A percentile compares a stretch with the other conserved stretches of the same genome.
phyloP scores from a whole-genome alignment of 2,113 vertebrate genomes.

The Coryphaenoides rupestris region DNA sequence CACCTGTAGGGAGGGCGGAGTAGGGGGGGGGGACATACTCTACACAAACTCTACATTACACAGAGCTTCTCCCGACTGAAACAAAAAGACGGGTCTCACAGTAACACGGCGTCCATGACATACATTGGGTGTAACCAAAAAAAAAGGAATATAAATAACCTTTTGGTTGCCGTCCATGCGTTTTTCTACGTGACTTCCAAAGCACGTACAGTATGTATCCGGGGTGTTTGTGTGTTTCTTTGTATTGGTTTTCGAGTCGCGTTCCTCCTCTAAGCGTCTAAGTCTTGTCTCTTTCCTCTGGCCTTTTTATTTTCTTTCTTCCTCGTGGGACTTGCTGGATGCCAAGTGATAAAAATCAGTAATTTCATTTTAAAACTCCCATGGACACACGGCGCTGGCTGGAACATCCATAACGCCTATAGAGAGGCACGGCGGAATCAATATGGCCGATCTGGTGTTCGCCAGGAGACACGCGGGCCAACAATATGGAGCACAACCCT shows the following conservation, averaged over 20 bases:
- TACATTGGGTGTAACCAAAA: not conserved
- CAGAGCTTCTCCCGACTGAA: not conserved
- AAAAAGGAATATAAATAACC: not conserved
- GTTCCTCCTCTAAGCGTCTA: constrained; percentile 31
- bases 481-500: constrained; percentile 41
- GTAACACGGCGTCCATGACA: not conserved
- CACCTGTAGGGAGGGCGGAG: constrained; percentile 46
- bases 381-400: constrained; percentile 45
- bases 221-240: not conserved
- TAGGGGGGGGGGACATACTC: constrained; percentile 10
- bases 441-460: constrained; percentile 51
- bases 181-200: too few relatives aligned
- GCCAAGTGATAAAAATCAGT: constrained; percentile 69
- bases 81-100: not conserved
- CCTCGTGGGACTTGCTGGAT: constrained; percentile 35
- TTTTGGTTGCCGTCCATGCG: not conserved
- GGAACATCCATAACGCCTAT: constrained; percentile 59
- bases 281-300: constrained; percentile 25
- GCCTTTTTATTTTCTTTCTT: constrained; percentile 34
- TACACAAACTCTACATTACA: constrained; percentile 4
- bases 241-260: constrained; percentile 34
- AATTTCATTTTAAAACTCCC: constrained; percentile 67
- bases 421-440: constrained; percentile 58
- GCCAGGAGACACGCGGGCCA: constrained; percentile 31
- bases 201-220: too few relatives aligned